These are phyloP conservation scores for Camptogramma bilineatum DNA, from an alignment of 2,888 invertebrate genomes.

Conservation along the genomic window DNA sequence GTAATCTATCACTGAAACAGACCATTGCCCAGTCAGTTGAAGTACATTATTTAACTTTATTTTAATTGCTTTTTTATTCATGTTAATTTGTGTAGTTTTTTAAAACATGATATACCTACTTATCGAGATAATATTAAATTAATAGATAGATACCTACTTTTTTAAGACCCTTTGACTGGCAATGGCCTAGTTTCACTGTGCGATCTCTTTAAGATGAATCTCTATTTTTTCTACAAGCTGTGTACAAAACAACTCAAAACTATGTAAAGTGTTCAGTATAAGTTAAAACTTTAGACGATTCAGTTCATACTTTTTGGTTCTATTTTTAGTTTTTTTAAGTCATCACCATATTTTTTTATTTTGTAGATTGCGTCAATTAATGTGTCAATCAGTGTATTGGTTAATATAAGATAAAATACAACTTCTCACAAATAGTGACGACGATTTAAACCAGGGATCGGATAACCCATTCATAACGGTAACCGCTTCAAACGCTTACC, in stretches of 20 bases:
- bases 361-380: conserved; percentile 77
- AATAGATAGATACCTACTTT: conserved; percentile 6
- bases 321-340: conserved; percentile 37
- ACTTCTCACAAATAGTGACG: conserved; percentile 18
- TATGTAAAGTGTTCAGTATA: conserved; percentile 75
- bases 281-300: conserved; percentile 25
- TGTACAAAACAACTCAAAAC: conserved; percentile 81
- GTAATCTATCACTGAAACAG: conserved; percentile 81
- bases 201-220: conserved; percentile 82
- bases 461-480: too few species aligned
- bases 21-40: conserved; percentile 70
- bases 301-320: conserved; percentile 48
- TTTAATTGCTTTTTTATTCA: conserved; percentile 26
- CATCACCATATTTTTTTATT: conserved; percentile 50
- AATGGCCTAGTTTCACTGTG: conserved; percentile 83
- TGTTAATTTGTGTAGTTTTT: background rate
- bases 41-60: conserved; percentile 32
- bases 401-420: conserved; percentile 30
- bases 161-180: conserved; percentile 52
- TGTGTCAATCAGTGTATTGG: conserved; percentile 67
- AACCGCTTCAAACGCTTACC: too few species aligned
- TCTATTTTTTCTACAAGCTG: conserved; percentile 85
- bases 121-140: conserved; percentile 4
- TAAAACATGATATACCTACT: background rate
- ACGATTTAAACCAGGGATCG: too few species aligned